phyloP scores from a whole-genome alignment of 2,113 vertebrate species.

The Apodemus sylvaticus region DNA sequence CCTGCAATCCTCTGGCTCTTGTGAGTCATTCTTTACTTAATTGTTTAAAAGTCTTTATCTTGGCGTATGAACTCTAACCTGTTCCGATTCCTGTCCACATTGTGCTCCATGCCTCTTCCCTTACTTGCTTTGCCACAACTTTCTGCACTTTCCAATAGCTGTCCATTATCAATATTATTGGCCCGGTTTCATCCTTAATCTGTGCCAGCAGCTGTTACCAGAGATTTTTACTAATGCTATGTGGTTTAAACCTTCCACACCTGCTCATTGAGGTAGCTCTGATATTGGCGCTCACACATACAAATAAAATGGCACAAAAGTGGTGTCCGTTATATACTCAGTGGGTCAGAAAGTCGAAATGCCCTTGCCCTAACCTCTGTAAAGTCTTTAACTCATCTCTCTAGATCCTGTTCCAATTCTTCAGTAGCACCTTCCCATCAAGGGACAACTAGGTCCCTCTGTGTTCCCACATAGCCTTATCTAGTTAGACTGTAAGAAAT shows the following conservation, averaged over 20 bases:
- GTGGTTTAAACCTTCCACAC: neutral
- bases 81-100: neutral
- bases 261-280: neutral
- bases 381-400: neutral
- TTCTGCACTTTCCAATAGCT: neutral
- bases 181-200: neutral
- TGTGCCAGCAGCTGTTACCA: neutral
- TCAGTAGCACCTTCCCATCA: neutral
- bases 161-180: neutral
- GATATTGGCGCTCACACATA: neutral
- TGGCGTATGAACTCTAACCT: neutral
- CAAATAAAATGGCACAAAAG: slow-evolving; percentile 12
- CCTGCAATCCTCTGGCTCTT: neutral
- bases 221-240: neutral
- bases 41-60: neutral
- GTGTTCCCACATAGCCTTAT: neutral
- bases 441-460: neutral
- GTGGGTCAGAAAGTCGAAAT: neutral
- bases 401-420: slow-evolving; percentile 5
- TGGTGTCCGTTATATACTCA: neutral
- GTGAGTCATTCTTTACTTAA: neutral
- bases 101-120: neutral
- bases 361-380: too few relatives aligned
- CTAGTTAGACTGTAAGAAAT: neutral
- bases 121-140: neutral